These are phyloP conservation scores for Drosophila siamana DNA, from an alignment of 2,888 invertebrate species.

Conservation along the genomic window DNA sequence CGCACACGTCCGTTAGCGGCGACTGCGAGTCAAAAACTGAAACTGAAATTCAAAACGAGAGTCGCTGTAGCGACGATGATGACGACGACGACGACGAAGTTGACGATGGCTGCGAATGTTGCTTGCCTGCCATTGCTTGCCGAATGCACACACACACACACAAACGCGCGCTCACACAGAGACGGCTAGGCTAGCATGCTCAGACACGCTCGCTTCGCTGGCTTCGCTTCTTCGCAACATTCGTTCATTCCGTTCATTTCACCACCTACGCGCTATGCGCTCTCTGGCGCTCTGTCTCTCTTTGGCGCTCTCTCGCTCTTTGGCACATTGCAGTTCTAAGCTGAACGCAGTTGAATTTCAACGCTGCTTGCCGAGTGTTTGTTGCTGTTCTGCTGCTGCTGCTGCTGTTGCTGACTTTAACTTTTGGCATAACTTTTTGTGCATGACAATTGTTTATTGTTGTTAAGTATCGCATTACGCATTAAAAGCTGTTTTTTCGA, in stretches of 20 bases:
- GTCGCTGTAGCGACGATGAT: slow-evolving; percentile 7
- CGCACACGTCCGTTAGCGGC: slow-evolving; percentile 68
- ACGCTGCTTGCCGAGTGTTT: slow-evolving; percentile 42
- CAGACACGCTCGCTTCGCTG: slow-evolving; percentile 43
- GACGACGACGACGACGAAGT: too few species aligned
- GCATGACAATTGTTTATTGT: slow-evolving; percentile 1
- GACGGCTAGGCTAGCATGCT: too few species aligned
- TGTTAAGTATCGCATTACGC: slow-evolving; percentile 38
- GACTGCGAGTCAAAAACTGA: slow-evolving; percentile 77
- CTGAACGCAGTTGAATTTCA: slow-evolving; percentile 46
- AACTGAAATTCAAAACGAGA: slow-evolving; percentile 55
- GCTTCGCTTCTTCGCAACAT: slow-evolving; percentile 49
- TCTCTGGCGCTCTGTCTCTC: slow-evolving; percentile 13
- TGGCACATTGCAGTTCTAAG: slow-evolving; percentile 24
- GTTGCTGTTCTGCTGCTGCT: slow-evolving; percentile 28
- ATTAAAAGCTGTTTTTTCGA: slow-evolving; percentile 37
- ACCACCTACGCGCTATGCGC: slow-evolving; percentile 41
- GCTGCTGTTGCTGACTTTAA: slow-evolving; percentile 4
- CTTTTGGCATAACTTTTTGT: slow-evolving; percentile 19
- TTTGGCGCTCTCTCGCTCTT: slow-evolving; percentile 7
- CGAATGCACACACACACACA: slow-evolving; percentile 27
- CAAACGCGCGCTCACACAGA: slow-evolving; percentile 16
- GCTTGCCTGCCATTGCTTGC: slow-evolving; percentile 26
- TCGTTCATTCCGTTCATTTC: slow-evolving; percentile 46
- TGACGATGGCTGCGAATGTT: slow-evolving; percentile 19